phyloP scores from a whole-genome alignment of 2,113 vertebrate species.

The Elephantulus edwardii region DNA sequence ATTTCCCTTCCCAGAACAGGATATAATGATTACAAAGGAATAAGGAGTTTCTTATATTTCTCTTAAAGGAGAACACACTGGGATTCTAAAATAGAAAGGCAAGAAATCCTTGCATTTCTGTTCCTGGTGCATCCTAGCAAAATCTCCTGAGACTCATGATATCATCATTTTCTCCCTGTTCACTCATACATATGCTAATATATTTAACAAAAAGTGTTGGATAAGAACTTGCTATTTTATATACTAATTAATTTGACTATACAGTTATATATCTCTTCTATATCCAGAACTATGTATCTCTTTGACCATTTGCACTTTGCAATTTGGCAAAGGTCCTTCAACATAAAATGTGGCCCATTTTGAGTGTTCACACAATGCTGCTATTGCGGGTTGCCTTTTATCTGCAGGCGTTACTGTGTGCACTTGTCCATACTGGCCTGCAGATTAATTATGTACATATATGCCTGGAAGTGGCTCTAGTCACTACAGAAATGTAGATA shows the following conservation, averaged over 20 bases:
- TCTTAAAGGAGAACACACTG: neutral
- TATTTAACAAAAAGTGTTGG: constrained; percentile 35
- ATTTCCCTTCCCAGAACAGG: constrained; percentile 62
- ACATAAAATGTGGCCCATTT: neutral
- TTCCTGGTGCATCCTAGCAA: neutral
- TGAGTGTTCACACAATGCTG: neutral
- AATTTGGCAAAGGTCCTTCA: constrained; percentile 40
- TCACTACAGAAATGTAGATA: neutral
- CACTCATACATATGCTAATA: neutral
- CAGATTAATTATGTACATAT: neutral
- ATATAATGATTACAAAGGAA: constrained; percentile 32
- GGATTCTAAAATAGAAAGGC: neutral
- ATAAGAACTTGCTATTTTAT: neutral
- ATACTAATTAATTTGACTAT: neutral
- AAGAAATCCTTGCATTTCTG: constrained; percentile 16
- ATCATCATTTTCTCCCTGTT: neutral
- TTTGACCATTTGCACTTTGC: neutral
- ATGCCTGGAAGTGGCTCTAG: neutral
- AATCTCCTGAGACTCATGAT: neutral
- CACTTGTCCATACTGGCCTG: constrained; percentile 19
- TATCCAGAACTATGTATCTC: constrained; percentile 21
- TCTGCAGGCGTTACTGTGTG: neutral
- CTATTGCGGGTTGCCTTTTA: neutral
- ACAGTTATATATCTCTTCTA: neutral
- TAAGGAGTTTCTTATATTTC: constrained; percentile 24